Evolutionary conservation across 2,113 vertebrate genomes (phyloP), one percentile per base, ranked within the genome.

Genomic region (Apus apus): DNA sequence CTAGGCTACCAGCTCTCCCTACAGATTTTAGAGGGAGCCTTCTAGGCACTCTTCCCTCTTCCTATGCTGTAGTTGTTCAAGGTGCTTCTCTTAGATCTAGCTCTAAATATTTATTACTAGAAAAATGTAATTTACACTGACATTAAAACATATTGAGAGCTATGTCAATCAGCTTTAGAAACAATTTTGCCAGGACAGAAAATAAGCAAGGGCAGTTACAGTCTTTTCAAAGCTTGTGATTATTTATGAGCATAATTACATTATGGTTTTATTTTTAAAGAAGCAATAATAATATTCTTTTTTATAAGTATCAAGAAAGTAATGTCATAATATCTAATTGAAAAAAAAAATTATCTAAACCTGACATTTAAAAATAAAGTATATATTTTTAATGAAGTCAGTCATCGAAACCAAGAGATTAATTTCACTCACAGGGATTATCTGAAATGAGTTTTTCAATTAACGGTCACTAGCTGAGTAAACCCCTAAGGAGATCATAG

Each of bases 401-500:
- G 43, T 87, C 67, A 94, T 73, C 0, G 1, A 57, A 84, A 51
- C 75, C 9, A 65, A 86, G 38, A 95, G 68, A 91, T 92, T 96
- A 94, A 93, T 92, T 95, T 96, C 32, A 85, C 74, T 95, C 81
- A n/a, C 20, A 86, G 64, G 89, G 90, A 76, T 94, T 93, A 92
- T 80, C 46, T 85, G 65, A 84, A 94, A 70, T 93, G 26, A 83
- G 56, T 72, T 97, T 93, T 96, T 95, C 88, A 96, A 92, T 97
- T 96, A 98, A 95, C 18, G 10, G 93, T 94, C 90, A 96, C 96
- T 94, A 92, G 77, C 73, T 87, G 85, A 93, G 95, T 61, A 94
- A 97, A 90, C 29, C 85, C 74, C 62, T 81, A 50, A 25, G 89
- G 91, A 96, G 57, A 93, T 62, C 80, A 84, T 86, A 77, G 58